phyloP scores from a whole-genome alignment of 2,113 vertebrate species.

The Anser cygnoides region DNA sequence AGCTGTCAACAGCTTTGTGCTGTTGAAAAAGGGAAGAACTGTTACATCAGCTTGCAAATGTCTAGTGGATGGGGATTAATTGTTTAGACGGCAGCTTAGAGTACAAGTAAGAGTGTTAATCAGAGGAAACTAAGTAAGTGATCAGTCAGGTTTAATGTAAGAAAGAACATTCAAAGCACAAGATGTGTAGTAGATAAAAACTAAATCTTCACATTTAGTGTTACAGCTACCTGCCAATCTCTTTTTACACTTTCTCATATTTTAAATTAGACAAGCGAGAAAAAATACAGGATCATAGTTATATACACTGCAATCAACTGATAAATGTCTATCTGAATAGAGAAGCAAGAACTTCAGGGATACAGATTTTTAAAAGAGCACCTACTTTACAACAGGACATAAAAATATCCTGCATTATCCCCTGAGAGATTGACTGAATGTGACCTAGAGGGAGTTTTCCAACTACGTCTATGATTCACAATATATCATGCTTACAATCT shows the following conservation, averaged over 20 bases:
- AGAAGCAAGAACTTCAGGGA: neutral
- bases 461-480: slow-evolving; percentile 48
- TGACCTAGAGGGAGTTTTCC: slow-evolving; percentile 44
- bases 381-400: neutral
- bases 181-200: no score
- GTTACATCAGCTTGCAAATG: slow-evolving; percentile 42
- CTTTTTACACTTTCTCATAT: neutral
- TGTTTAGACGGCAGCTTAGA: neutral
- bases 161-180: neutral
- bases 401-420: slow-evolving; percentile 42
- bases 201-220: neutral
- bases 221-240: neutral
- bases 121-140: slow-evolving; percentile 26
- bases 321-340: neutral
- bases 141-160: neutral
- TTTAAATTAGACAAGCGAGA: neutral
- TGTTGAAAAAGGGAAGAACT: slow-evolving; percentile 54
- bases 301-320: neutral
- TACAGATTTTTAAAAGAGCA: neutral
- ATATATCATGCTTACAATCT: neutral
- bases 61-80: slow-evolving; percentile 16
- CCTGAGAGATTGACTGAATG: neutral
- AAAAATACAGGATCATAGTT: neutral
- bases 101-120: neutral
- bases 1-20: neutral